Percentiles rank a stretch among this genome's conserved stretches.
Evolutionary conservation across 2,113 vertebrate genomes (phyloP).

Genomic region (Gallinago paraguaiae): DNA sequence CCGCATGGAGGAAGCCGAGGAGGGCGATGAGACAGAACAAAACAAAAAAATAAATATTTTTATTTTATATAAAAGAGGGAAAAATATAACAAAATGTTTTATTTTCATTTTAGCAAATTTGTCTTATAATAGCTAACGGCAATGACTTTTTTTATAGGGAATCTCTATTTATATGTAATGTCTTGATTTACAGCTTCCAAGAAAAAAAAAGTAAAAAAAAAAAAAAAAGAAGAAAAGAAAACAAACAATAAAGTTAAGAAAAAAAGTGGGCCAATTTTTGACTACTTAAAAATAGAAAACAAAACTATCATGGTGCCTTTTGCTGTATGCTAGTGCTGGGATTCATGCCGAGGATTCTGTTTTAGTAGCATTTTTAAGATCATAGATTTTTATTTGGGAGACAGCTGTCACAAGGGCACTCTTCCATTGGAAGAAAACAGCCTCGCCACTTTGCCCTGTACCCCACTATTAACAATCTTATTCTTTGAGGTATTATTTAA

Average conservation of each 20-base stretch:
- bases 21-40: slow-evolving; percentile 49
- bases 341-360: slow-evolving; percentile 81
- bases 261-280: slow-evolving; percentile 98
- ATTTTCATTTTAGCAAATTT: slow-evolving; percentile 99
- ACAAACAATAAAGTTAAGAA: slow-evolving; percentile 88
- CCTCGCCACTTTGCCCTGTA: slow-evolving; percentile 78
- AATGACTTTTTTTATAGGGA: slow-evolving; percentile 99
- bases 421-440: slow-evolving; percentile 21
- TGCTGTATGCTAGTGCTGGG: slow-evolving; percentile 95
- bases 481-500: slow-evolving; percentile 74
- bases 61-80: slow-evolving; percentile 99
- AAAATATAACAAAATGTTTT: slow-evolving; percentile 99
- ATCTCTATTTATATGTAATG: slow-evolving; percentile 99
- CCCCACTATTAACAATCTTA: slow-evolving; percentile 84
- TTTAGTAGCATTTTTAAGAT: slow-evolving; percentile 91
- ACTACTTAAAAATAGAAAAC: slow-evolving; percentile 96
- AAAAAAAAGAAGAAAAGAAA: slow-evolving; percentile 80
- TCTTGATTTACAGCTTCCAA: slow-evolving; percentile 97
- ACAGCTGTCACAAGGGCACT: slow-evolving; percentile 37
- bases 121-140: slow-evolving; percentile 98
- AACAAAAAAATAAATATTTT: slow-evolving; percentile 85
- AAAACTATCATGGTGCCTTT: slow-evolving; percentile 99
- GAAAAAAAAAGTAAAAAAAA: slow-evolving; percentile 77
- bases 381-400: slow-evolving; percentile 64
- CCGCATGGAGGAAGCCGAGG: slow-evolving; percentile 10